Conservation (phyloP, 1,140 invertebrate species). For the Pinna nobilis region DNA sequence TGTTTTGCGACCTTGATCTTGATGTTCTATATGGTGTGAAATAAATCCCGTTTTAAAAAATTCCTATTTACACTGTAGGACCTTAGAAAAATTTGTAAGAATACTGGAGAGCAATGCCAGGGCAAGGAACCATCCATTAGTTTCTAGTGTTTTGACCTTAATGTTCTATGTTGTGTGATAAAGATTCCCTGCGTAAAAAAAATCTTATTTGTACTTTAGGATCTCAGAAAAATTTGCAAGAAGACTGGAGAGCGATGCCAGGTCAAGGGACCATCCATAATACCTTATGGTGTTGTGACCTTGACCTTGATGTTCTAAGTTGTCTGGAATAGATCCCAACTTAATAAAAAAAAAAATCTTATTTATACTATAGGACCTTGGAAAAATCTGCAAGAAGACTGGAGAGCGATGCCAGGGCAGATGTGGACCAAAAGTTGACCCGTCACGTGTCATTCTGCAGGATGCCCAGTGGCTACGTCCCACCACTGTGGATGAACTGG, state of each 20-base stretch:
- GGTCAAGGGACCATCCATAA: no score
- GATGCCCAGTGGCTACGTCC: conserved; percentile 63
- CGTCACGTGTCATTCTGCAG: conserved; percentile 50
- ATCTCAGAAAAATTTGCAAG: not conserved
- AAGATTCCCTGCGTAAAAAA: not conserved
- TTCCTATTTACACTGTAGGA: not conserved
- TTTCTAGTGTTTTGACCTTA: no score
- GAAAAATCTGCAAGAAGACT: conserved; percentile 57
- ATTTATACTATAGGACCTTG: conserved; percentile 46
- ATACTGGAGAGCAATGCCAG: not conserved
- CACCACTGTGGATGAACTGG: conserved; percentile 50
- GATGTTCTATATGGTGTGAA: conserved; percentile 12
- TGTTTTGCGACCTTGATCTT: conserved; percentile 28
- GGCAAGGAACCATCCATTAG: no score
- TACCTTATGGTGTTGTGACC: no score
- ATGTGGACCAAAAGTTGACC: conserved; percentile 38
- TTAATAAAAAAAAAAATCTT: not conserved
- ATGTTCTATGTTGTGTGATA: conserved; percentile 8
- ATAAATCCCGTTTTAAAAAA: not conserved
- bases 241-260: not conserved
- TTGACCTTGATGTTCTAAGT: conserved; percentile 35
- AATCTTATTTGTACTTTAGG: not conserved
- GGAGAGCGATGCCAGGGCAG: conserved; percentile 51
- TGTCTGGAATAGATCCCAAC: not conserved
- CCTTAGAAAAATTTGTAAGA: not conserved